phyloP scores from a whole-genome alignment of 2,797 vertebrate genomes.

The Remorina albescens region DNA sequence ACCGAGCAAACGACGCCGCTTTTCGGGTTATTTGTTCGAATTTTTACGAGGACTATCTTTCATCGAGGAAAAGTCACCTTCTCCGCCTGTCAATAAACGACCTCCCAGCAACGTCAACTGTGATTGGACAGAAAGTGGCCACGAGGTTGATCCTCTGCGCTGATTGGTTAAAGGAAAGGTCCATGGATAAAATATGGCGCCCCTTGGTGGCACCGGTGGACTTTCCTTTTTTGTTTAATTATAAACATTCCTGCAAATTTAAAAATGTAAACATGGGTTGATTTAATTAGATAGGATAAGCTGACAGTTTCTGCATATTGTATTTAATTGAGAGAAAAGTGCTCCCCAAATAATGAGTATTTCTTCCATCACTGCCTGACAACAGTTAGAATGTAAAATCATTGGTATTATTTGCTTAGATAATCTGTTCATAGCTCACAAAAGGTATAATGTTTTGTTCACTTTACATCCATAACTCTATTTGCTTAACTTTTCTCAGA shows the following conservation, averaged over 20 bases:
- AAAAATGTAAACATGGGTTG: not conserved
- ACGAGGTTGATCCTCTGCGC: not conserved
- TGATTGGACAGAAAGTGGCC: slow-evolving; percentile 66
- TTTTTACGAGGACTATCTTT: rapidly evolving
- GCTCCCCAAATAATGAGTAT: too few relatives aligned
- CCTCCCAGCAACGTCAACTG: slow-evolving; percentile 55
- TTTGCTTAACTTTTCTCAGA: not conserved
- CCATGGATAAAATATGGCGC: not conserved
- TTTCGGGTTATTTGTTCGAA: not conserved
- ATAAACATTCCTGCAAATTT: not conserved
- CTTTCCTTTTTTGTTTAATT: not conserved
- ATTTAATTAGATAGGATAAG: too few relatives aligned
- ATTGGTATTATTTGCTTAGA: too few relatives aligned
- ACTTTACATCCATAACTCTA: not conserved
- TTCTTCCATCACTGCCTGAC: too few relatives aligned
- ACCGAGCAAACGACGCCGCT: not conserved
- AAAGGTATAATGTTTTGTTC: too few relatives aligned
- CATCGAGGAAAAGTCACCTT: slow-evolving; percentile 82
- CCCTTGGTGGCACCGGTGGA: not conserved
- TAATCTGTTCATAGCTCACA: not conserved
- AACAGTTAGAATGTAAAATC: too few relatives aligned
- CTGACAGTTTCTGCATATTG: not conserved
- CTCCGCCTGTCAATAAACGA: slow-evolving; percentile 57
- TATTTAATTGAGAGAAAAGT: not conserved
- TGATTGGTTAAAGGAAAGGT: slow-evolving; percentile 42